phyloP scores from a whole-genome alignment of 2,888 invertebrate species.

The Oeneis ivallda region DNA sequence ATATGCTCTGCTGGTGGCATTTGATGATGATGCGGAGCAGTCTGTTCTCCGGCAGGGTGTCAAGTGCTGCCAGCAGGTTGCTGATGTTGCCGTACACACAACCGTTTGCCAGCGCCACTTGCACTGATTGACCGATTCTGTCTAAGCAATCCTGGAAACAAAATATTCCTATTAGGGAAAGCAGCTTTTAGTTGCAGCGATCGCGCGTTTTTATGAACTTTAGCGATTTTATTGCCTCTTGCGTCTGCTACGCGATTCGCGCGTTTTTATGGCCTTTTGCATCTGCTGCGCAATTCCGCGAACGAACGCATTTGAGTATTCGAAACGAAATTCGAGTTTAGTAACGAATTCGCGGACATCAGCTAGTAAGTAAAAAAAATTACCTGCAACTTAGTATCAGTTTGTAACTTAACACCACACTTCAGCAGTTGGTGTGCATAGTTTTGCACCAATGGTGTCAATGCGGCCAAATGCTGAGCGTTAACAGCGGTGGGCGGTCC shows the following conservation, averaged over 20 bases:
- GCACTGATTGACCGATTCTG: constrained; percentile 91
- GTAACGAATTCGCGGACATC: too few relatives aligned
- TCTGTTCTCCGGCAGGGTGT: constrained; percentile 84
- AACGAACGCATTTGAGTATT: too few relatives aligned
- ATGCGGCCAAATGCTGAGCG: constrained; percentile 82
- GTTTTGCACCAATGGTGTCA: constrained; percentile 71
- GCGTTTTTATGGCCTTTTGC: too few relatives aligned
- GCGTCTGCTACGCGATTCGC: too few relatives aligned
- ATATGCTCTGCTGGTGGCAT: constrained; percentile 78
- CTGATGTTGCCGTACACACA: constrained; percentile 91
- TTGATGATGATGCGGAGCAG: constrained; percentile 84
- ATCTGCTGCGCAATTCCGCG: too few relatives aligned
- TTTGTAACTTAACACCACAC: constrained; percentile 60
- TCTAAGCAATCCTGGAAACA: constrained; percentile 85
- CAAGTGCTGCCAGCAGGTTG: constrained; percentile 83
- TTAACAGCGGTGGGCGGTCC: constrained; percentile 83
- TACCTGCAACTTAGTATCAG: constrained; percentile 67
- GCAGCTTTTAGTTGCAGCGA: too few relatives aligned
- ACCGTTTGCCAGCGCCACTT: constrained; percentile 89
- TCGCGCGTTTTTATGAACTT: too few relatives aligned
- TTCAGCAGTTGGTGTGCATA: constrained; percentile 63
- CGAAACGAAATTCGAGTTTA: too few relatives aligned
- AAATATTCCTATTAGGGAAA: too few relatives aligned
- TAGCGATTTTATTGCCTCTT: too few relatives aligned
- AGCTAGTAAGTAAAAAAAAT: neutral